Conservation (phyloP, 2,888 invertebrate species). For the Tachina grossa region DNA sequence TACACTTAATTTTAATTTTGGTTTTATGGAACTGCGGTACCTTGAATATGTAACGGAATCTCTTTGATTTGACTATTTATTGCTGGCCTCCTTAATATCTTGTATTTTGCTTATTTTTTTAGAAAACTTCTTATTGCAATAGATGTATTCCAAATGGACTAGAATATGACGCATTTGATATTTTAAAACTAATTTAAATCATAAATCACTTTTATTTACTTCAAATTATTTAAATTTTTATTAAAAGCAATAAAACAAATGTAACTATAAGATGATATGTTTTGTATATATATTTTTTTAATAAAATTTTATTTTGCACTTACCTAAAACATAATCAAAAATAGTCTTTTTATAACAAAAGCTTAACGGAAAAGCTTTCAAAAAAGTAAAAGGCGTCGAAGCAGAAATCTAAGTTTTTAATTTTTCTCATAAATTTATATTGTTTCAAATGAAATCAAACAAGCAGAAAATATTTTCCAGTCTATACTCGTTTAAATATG, state of each 20-base stretch:
- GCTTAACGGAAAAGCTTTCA: slow-evolving; percentile 22
- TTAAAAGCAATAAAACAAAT: too few species aligned
- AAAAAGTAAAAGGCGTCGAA: slow-evolving; percentile 62
- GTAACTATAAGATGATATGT: too few species aligned
- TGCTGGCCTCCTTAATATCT: slow-evolving; percentile 85
- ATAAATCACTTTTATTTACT: too few species aligned
- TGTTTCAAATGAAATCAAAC: slow-evolving; percentile 49
- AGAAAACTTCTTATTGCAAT: too few species aligned
- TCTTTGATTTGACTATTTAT: slow-evolving; percentile 87
- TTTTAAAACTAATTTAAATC: too few species aligned
- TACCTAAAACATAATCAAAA: neutral
- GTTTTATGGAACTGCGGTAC: slow-evolving; percentile 85
- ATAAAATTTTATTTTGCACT: neutral
- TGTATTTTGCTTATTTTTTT: too few species aligned
- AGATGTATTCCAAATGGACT: too few species aligned
- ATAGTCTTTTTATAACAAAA: slow-evolving; percentile 4
- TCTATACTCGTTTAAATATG: neutral
- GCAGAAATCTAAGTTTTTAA: slow-evolving; percentile 54
- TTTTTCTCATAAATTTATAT: slow-evolving; percentile 21
- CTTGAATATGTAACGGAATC: slow-evolving; percentile 83
- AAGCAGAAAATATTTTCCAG: slow-evolving; percentile 56
- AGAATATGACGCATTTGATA: too few species aligned
- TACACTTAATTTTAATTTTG: slow-evolving; percentile 85
- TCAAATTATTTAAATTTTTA: too few species aligned
- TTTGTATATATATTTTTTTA: too few species aligned